Evolutionary conservation across 2,113 vertebrate genomes (phyloP).

Genomic region (Bubo scandiacus): DNA sequence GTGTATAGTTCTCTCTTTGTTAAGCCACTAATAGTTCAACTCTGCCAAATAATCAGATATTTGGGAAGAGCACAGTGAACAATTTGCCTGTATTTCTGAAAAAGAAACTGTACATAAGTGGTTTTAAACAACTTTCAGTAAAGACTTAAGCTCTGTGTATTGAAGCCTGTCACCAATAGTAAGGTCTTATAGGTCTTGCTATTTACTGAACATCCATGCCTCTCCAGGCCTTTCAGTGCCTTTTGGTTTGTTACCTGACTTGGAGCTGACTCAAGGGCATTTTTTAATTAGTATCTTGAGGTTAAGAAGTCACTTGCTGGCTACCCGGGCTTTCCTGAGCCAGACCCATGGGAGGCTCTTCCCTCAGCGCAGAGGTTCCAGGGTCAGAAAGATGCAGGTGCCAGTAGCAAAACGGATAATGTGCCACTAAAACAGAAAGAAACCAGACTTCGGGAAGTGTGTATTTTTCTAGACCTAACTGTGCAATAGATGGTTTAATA

Average conservation of each 20-base stretch:
- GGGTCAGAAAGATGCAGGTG: not conserved
- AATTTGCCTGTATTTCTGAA: not conserved
- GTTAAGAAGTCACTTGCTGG: not conserved
- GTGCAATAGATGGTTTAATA: not conserved
- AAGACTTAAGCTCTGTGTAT: not conserved
- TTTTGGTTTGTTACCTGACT: not conserved
- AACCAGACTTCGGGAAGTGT: not conserved
- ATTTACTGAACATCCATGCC: not conserved
- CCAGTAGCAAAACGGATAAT: not conserved
- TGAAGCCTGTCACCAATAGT: not conserved
- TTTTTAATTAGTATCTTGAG: constrained; percentile 57
- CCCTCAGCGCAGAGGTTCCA: not conserved
- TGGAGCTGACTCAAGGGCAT: constrained; percentile 6
- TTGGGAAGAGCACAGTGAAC: not conserved
- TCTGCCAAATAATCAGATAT: not conserved
- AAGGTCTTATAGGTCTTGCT: not conserved
- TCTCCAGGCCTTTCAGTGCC: not conserved
- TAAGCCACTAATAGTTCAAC: not conserved
- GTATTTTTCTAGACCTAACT: not conserved
- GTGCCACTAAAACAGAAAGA: not conserved
- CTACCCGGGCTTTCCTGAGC: not conserved
- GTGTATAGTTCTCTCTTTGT: not conserved
- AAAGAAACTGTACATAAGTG: not conserved
- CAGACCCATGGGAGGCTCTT: not conserved
- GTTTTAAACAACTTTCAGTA: not conserved